Evolutionary conservation across 64 coral and sea anemone genomes (phyloP).

Genomic region (Stichodactyla mertensii): DNA sequence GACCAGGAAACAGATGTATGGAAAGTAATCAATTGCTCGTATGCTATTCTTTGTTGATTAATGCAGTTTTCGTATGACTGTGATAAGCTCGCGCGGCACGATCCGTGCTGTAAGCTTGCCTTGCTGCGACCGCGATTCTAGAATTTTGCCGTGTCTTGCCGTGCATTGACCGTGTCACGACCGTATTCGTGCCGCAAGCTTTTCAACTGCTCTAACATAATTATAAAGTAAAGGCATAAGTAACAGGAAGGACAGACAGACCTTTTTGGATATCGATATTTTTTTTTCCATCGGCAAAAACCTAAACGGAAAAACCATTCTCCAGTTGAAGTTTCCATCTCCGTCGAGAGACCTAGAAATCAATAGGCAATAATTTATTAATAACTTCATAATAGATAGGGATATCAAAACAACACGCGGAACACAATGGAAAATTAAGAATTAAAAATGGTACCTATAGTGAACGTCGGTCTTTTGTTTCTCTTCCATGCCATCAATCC

Average conservation of each 20-base stretch:
- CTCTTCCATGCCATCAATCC: constrained; percentile 74
- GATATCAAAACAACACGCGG: background rate
- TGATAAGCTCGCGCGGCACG: too few relatives aligned
- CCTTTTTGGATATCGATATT: constrained; percentile 47
- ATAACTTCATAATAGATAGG: too few relatives aligned
- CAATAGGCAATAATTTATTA: background rate
- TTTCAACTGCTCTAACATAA: too few relatives aligned
- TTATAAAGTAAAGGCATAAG: background rate
- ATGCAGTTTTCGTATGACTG: too few relatives aligned
- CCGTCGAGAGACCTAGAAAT: constrained; percentile 42
- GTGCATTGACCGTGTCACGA: too few relatives aligned
- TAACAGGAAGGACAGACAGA: background rate
- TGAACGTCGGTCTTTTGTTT: constrained; percentile 84
- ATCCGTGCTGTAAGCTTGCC: too few relatives aligned
- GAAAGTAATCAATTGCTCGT: too few relatives aligned
- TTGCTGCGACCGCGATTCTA: too few relatives aligned
- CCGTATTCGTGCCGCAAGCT: too few relatives aligned
- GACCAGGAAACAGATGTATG: too few relatives aligned
- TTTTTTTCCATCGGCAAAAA: constrained; percentile 51
- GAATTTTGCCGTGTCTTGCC: too few relatives aligned
- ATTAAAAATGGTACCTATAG: constrained; percentile 58
- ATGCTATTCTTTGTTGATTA: too few relatives aligned
- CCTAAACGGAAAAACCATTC: constrained; percentile 54
- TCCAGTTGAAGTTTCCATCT: constrained; percentile 72
- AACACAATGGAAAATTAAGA: background rate